Evolutionary conservation across 2,888 invertebrate genomes (phyloP).

Genomic region (Oscheius sp.): DNA sequence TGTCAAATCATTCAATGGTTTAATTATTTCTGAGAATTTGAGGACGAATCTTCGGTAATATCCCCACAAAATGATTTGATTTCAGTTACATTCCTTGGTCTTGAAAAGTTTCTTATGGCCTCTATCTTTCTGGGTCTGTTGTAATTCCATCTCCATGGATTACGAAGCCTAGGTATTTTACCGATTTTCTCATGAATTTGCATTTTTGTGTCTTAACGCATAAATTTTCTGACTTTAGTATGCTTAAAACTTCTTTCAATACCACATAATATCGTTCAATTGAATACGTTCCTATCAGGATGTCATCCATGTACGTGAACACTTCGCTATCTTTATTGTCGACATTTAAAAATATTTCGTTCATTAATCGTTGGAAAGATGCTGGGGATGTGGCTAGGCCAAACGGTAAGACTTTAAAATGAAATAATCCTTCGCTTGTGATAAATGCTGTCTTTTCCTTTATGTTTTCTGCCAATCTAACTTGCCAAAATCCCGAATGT

Average conservation of each 20-base stretch:
- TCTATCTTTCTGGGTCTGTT: constrained; percentile 32
- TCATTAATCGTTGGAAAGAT: constrained; percentile 58
- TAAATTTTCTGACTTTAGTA: neutral
- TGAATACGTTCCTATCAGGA: constrained; percentile 41
- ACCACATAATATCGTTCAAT: constrained; percentile 36
- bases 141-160: constrained; percentile 18
- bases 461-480: constrained; percentile 36
- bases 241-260: constrained; percentile 31
- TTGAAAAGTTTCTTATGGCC: constrained; percentile 19
- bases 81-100: constrained; percentile 31
- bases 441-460: constrained; percentile 55
- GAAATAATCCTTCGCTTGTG: constrained; percentile 41
- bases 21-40: constrained; percentile 37
- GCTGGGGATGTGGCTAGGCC: constrained; percentile 57
- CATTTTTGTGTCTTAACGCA: constrained; percentile 33
- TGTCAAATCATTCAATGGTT: constrained; percentile 39
- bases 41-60: constrained; percentile 53
- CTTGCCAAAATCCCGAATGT: constrained; percentile 54
- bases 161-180: constrained; percentile 38
- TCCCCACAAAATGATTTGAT: constrained; percentile 37
- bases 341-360: constrained; percentile 33
- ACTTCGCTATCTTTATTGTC: constrained; percentile 14
- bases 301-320: constrained; percentile 54
- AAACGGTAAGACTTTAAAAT: constrained; percentile 58
- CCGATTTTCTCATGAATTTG: neutral